These are phyloP conservation scores for Calonectris borealis DNA, from an alignment of 2,113 vertebrate genomes.

Conservation along the genomic window DNA sequence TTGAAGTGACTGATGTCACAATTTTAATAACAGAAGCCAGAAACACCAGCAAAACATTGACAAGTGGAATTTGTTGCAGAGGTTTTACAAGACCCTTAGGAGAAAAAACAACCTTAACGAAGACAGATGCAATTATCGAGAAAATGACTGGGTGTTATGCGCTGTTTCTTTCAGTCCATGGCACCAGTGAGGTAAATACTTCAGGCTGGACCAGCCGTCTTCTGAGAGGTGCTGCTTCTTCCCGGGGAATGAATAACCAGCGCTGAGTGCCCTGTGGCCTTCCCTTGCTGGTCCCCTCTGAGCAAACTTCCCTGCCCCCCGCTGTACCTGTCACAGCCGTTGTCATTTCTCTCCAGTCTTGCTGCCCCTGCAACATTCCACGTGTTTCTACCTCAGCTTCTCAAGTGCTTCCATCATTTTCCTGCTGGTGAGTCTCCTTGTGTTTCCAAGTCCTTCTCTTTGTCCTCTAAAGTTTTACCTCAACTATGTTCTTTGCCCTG, in stretches of 20 bases:
- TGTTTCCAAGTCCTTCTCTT: background rate
- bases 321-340: background rate
- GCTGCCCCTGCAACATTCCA: background rate
- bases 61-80: background rate
- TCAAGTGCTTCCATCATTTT: background rate
- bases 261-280: rapidly evolving
- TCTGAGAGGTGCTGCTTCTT: background rate
- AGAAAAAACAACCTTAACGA: background rate
- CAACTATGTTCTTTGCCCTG: background rate
- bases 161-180: background rate
- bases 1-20: background rate
- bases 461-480: background rate
- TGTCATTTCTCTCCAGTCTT: background rate
- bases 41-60: background rate
- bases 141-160: background rate
- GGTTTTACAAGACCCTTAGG: background rate
- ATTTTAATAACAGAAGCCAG: constrained; percentile 17
- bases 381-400: rapidly evolving
- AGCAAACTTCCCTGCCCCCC: background rate
- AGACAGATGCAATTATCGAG: background rate
- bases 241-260: background rate
- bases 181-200: background rate
- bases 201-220: background rate
- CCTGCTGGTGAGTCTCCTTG: background rate
- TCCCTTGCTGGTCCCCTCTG: background rate